A percentile compares a stretch with the other conserved stretches of the same genome.
Evolutionary conservation across 2,797 vertebrate genomes (phyloP).

Genomic region (Thunnus albacares): DNA sequence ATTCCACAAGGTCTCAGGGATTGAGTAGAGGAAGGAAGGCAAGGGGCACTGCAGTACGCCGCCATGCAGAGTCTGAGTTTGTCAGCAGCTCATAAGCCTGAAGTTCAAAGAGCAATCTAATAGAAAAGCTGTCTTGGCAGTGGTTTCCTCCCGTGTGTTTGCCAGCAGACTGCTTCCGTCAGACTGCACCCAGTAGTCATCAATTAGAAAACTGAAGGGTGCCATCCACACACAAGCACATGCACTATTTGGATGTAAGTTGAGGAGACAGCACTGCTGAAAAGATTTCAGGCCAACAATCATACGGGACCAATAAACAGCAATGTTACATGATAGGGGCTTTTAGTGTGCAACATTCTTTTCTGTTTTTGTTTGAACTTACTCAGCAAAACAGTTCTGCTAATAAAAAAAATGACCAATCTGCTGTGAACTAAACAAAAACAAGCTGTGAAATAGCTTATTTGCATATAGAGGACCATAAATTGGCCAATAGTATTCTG

Average conservation of each 20-base stretch:
- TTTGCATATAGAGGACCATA: slow-evolving; percentile 8
- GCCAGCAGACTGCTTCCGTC: slow-evolving; percentile 79
- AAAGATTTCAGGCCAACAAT: slow-evolving; percentile 46
- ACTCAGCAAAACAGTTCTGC: slow-evolving; percentile 9
- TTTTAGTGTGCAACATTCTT: slow-evolving; percentile 27
- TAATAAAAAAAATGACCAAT: not conserved
- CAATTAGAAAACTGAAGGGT: slow-evolving; percentile 84
- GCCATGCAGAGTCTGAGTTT: slow-evolving; percentile 79
- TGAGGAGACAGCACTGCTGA: slow-evolving; percentile 48
- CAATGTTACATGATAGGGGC: slow-evolving; percentile 31
- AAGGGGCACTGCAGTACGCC: slow-evolving; percentile 73
- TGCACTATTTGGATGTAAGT: slow-evolving; percentile 59
- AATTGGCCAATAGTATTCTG: not conserved
- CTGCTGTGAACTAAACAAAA: slow-evolving; percentile 12
- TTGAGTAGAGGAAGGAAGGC: slow-evolving; percentile 85
- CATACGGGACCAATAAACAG: slow-evolving; percentile 51
- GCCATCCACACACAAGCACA: slow-evolving; percentile 72
- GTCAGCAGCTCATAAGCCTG: slow-evolving; percentile 79
- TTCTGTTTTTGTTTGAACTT: slow-evolving; percentile 21
- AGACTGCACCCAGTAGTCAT: slow-evolving; percentile 81
- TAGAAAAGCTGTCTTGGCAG: slow-evolving; percentile 80
- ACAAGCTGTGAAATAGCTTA: slow-evolving; percentile 3
- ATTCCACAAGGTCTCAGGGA: slow-evolving; percentile 80
- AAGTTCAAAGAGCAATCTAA: slow-evolving; percentile 84
- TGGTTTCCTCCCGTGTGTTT: slow-evolving; percentile 78